A percentile compares a stretch with the other conserved stretches of the same genome.
Conservation (phyloP, 64 coral and sea anemone genomes). For the Montipora cactus region DNA sequence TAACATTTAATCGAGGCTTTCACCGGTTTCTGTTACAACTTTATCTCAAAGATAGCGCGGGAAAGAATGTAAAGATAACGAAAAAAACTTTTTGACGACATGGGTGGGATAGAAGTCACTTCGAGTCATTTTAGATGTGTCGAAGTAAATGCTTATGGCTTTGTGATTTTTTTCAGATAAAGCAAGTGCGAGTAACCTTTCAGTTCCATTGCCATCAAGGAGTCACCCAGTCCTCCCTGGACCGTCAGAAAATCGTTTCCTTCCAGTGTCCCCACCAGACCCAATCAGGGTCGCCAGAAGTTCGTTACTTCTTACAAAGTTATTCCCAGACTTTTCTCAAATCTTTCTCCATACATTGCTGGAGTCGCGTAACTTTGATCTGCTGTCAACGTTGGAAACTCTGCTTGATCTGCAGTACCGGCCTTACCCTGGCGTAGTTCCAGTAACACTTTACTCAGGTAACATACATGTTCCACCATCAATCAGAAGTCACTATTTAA, state of each 20-base stretch:
- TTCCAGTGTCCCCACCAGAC: not conserved
- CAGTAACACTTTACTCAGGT: constrained; percentile 5
- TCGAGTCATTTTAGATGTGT: not conserved
- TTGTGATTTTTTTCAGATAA: not conserved
- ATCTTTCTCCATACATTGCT: constrained; percentile 20
- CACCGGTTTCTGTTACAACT: too few species aligned
- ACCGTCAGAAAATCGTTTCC: not conserved
- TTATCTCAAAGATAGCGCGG: not conserved
- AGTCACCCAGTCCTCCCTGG: constrained; percentile 12
- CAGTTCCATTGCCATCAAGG: not conserved
- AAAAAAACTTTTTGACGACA: not conserved
- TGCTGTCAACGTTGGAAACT: constrained; percentile 31
- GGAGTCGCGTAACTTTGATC: constrained; percentile 40
- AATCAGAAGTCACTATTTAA: too few species aligned
- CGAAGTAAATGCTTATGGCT: not conserved
- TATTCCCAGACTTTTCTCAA: constrained; percentile 22
- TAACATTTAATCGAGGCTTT: too few species aligned
- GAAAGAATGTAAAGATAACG: not conserved
- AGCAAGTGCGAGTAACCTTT: not conserved
- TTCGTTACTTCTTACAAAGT: not conserved
- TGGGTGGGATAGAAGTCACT: not conserved
- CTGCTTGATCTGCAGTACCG: not conserved
- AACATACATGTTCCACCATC: not conserved
- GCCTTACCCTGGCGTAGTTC: not conserved
- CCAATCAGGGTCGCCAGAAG: constrained; percentile 15